phyloP scores from a whole-genome alignment of 2,113 vertebrate species.

The Sylvilagus bachmani region DNA sequence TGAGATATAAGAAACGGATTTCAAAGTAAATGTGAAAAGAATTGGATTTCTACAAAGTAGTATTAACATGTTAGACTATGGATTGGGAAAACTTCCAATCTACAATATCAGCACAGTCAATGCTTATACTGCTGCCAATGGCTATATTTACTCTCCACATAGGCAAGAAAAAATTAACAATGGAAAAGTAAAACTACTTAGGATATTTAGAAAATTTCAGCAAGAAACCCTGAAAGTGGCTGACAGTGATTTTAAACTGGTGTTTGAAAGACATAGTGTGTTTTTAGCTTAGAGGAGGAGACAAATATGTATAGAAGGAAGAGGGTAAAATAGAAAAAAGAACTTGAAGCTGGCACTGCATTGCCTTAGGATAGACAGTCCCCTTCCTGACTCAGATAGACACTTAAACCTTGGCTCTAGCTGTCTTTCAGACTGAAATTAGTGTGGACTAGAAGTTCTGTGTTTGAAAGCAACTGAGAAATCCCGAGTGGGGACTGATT shows the following conservation, averaged over 20 bases:
- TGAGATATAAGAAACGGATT: not conserved
- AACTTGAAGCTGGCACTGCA: not conserved
- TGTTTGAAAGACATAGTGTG: not conserved
- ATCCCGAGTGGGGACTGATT: not conserved
- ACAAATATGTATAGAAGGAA: not conserved
- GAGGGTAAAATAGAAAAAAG: too few relatives aligned
- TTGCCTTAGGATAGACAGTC: not conserved
- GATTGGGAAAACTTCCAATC: not conserved
- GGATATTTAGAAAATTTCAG: not conserved
- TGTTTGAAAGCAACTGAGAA: not conserved
- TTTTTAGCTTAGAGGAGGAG: not conserved
- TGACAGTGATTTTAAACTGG: not conserved
- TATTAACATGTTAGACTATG: not conserved
- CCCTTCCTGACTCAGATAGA: too few relatives aligned
- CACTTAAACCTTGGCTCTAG: not conserved
- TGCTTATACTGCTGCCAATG: not conserved
- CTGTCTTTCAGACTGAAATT: not conserved
- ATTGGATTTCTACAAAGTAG: too few relatives aligned
- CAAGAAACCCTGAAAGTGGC: not conserved
- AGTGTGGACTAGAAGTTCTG: not conserved
- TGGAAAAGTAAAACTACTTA: not conserved
- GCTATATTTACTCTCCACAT: not conserved
- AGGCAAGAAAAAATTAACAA: not conserved
- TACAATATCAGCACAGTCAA: not conserved
- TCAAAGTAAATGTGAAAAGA: not conserved